phyloP scores from a whole-genome alignment of 2,888 invertebrate species.

The Heliothis peltigera region DNA sequence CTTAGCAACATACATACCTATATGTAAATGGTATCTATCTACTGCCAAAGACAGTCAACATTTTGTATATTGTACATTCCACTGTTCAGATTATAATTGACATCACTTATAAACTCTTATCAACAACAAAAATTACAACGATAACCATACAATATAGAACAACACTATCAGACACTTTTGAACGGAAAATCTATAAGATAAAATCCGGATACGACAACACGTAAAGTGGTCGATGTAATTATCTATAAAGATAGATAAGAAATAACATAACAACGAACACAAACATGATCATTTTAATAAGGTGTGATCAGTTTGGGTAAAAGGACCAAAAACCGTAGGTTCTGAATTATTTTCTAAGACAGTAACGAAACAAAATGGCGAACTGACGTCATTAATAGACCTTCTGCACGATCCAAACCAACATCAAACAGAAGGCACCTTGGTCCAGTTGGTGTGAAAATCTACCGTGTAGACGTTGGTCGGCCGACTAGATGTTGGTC shows the following conservation, averaged over 20 bases:
- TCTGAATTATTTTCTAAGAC: not conserved
- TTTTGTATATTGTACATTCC: no score
- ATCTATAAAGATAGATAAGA: not conserved
- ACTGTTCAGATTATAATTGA: not conserved
- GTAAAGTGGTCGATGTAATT: not conserved
- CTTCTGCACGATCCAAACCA: no score
- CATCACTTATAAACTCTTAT: not conserved
- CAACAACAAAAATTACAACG: not conserved
- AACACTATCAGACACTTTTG: constrained; percentile 1
- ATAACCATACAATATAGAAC: not conserved
- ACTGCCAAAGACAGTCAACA: no score
- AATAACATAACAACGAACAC: not conserved
- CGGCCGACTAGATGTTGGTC: no score
- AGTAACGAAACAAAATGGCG: not conserved
- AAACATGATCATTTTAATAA: not conserved
- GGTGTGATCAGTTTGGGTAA: not conserved
- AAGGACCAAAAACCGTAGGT: not conserved
- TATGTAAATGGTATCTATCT: no score
- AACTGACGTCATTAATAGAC: not conserved
- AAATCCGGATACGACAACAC: not conserved
- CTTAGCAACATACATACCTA: no score
- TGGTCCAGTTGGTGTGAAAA: no score
- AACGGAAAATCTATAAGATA: constrained; percentile 7
- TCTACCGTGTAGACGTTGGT: no score
- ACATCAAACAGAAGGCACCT: no score